These are phyloP conservation scores for Seriola quinqueradiata DNA, from an alignment of 2,113 vertebrate genomes.

Conservation along the genomic window DNA sequence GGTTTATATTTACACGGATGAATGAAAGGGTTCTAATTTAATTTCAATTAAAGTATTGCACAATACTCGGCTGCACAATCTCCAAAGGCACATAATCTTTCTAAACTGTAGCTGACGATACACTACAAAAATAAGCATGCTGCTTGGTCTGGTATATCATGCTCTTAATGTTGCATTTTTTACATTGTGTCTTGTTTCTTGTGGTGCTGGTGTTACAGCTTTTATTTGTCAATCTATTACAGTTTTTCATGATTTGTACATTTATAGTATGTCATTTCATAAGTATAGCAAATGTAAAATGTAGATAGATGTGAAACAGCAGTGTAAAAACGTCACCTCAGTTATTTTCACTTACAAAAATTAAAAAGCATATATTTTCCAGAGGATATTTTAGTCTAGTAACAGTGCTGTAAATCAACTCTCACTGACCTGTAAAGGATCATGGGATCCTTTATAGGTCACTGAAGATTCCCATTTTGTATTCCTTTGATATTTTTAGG, in stretches of 20 bases:
- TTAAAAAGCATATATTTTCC: no score
- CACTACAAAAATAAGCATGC: neutral
- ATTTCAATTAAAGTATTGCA: neutral
- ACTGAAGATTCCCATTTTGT: neutral
- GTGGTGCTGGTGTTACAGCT: no score
- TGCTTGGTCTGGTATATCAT: neutral
- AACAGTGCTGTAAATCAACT: no score
- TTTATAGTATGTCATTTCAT: neutral
- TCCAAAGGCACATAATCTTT: neutral
- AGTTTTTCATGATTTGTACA: neutral
- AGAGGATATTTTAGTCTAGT: neutral
- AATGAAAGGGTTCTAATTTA: neutral
- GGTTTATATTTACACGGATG: neutral
- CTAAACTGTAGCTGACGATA: neutral
- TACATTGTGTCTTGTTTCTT: neutral
- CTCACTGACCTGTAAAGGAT: neutral
- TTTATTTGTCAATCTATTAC: neutral
- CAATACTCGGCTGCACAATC: neutral
- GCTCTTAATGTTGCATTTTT: neutral
- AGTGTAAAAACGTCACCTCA: neutral
- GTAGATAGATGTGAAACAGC: neutral
- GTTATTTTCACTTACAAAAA: no score
- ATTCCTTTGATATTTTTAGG: neutral
- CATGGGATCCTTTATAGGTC: neutral
- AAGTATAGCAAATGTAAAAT: neutral